Evolutionary conservation across 2,888 invertebrate genomes (phyloP), one percentile per base, ranked within the genome.

Genomic region (Caenorhabditis wallacei): DNA sequence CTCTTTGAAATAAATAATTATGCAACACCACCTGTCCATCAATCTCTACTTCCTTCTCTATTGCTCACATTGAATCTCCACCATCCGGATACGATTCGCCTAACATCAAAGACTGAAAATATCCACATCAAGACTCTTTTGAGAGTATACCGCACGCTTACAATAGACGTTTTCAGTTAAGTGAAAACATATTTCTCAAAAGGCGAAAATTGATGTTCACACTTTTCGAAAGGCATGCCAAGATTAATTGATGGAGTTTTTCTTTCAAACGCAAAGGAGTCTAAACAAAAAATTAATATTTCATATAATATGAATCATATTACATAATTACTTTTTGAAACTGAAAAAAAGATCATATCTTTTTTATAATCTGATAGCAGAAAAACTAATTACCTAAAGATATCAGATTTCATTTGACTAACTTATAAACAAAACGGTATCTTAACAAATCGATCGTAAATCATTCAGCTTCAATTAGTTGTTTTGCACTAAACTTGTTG

Each of bases 141-240:
- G 40, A 30, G 4, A 8, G 40, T 2, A 2, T 16, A 13, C 40
- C 40, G 40, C 40, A 40, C 13, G 40, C 13, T 40, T 40, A 40
- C 40, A 40, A 13, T 40, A 8, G 5, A 5, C 30, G 8, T 30
- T 30, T 30, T 30, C 43, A 13, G 18, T 3, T 13, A 18, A 13
- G 46, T 48, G 46, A 48, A 18, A 18, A 18, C 46, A n/a, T n/a
- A n/a, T n/a, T 40, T 48, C 18, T 48, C 5, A 8, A 18, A 48
- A 18, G 46, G 46, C 18, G 46, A 48, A 48, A 48, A 48, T 48
- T 48, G 46, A 48, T 48, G 46, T 48, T 48, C 46, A 48, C 46
- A 48, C 46, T 48, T 1, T n/a, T 18, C 2, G 46, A 48, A 2
- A 48, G 46, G 46, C 46, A 48, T 48, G 46, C 2, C 46, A 48